These are phyloP conservation scores for Fringilla coelebs DNA, from an alignment of 2,797 vertebrate species.

Conservation along the genomic window DNA sequence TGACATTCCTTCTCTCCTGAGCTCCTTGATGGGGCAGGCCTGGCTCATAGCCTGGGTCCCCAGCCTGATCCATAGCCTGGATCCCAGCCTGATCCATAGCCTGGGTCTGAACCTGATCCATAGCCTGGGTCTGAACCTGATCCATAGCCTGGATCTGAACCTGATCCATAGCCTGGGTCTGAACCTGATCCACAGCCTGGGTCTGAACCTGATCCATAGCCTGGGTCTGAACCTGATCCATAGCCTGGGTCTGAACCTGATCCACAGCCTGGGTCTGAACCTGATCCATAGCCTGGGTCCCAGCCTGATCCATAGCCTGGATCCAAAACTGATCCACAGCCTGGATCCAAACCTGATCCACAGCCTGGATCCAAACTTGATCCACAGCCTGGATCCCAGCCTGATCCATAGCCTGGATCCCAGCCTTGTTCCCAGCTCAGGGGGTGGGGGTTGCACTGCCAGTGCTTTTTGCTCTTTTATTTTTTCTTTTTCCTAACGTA, in stretches of 20 bases:
- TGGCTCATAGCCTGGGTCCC: too few species aligned
- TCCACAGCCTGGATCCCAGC: accelerated
- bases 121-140: not conserved
- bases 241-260: not conserved
- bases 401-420: accelerated
- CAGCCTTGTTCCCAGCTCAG: not conserved
- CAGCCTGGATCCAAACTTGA: accelerated
- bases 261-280: accelerated
- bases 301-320: not conserved
- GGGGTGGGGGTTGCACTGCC: not conserved
- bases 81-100: accelerated
- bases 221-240: accelerated
- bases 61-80: not conserved
- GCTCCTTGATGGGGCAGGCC: accelerated
- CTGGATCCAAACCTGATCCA: accelerated
- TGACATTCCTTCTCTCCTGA: not conserved
- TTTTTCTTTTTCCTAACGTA: not conserved
- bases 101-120: accelerated
- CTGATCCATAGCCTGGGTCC: not conserved
- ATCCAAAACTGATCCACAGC: not conserved
- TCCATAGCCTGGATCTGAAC: accelerated
- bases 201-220: not conserved
- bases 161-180: not conserved
- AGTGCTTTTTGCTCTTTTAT: not conserved
- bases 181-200: not conserved